Evolutionary conservation across 1,140 invertebrate species (phyloP).

Genomic region (Aphaenogaster floridana): DNA sequence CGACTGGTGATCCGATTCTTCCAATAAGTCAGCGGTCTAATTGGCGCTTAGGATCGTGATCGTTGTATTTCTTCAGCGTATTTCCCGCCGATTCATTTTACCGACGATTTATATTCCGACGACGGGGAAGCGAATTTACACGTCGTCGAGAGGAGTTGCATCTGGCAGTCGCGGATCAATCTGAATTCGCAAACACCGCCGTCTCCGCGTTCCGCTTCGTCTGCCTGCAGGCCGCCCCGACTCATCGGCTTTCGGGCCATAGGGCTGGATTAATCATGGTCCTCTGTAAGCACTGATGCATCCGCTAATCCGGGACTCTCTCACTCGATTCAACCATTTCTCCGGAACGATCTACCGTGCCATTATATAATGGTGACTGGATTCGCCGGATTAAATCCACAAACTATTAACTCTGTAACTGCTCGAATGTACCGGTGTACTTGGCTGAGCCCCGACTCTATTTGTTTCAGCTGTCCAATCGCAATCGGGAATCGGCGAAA

Average conservation of each 20-base stretch:
- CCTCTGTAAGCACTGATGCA: conserved; percentile 72
- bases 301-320: conserved; percentile 70
- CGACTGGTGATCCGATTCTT: conserved; percentile 8
- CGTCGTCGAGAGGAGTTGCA: conserved; percentile 60
- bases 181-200: conserved; percentile 70
- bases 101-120: conserved; percentile 49
- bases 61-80: conserved; percentile 25
- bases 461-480: conserved; percentile 51
- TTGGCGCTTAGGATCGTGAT: conserved; percentile 16
- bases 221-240: conserved; percentile 53
- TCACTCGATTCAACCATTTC: conserved; percentile 69
- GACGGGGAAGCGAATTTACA: conserved; percentile 41
- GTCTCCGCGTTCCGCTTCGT: conserved; percentile 63
- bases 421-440: conserved; percentile 54
- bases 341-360: conserved; percentile 60
- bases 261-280: conserved; percentile 71
- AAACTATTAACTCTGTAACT: conserved; percentile 66
- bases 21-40: conserved; percentile 30
- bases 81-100: conserved; percentile 14
- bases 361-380: conserved; percentile 69
- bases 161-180: conserved; percentile 67
- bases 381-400: conserved; percentile 63
- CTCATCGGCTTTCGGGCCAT: conserved; percentile 71
- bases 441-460: conserved; percentile 43
- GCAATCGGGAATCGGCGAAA: conserved; percentile 37